Percentiles rank a stretch among this genome's conserved stretches.
Evolutionary conservation across 2,797 vertebrate species (phyloP).

Genomic region (Cryptoblepharus egeriae): DNA sequence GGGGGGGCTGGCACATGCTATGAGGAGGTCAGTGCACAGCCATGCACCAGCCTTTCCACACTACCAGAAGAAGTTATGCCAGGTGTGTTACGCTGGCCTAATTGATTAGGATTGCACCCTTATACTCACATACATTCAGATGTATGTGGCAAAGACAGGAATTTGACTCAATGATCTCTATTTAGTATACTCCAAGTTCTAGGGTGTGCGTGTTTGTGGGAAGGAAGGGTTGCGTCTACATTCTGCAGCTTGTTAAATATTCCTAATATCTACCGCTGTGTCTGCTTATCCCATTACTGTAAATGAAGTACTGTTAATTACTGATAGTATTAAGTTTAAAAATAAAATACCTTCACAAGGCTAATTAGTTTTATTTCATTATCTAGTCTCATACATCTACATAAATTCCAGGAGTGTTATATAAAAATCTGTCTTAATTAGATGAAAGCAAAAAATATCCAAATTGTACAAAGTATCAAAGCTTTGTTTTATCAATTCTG

Average conservation of each 20-base stretch:
- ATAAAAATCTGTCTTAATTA: not conserved
- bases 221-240: not conserved
- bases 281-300: slow-evolving; percentile 15
- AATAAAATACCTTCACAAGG: not conserved
- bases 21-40: too few relatives aligned
- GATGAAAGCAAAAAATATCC: slow-evolving; percentile 1
- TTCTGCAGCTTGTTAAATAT: not conserved
- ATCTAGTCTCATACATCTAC: not conserved
- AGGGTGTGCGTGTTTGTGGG: not conserved
- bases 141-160: not conserved
- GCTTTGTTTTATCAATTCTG: not conserved
- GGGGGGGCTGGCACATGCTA: too few relatives aligned
- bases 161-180: not conserved
- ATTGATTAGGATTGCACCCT: too few relatives aligned
- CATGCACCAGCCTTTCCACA: too few relatives aligned
- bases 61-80: too few relatives aligned
- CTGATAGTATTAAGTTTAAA: slow-evolving; percentile 2
- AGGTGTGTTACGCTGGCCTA: too few relatives aligned
- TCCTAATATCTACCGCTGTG: not conserved
- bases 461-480: not conserved
- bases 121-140: not conserved
- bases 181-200: not conserved
- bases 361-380: slow-evolving; percentile 33
- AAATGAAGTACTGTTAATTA: slow-evolving; percentile 21
- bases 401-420: not conserved